Evolutionary conservation across 2,888 invertebrate species (phyloP), one percentile per base, ranked within the genome.

Genomic region (Rhagonycha lutea): DNA sequence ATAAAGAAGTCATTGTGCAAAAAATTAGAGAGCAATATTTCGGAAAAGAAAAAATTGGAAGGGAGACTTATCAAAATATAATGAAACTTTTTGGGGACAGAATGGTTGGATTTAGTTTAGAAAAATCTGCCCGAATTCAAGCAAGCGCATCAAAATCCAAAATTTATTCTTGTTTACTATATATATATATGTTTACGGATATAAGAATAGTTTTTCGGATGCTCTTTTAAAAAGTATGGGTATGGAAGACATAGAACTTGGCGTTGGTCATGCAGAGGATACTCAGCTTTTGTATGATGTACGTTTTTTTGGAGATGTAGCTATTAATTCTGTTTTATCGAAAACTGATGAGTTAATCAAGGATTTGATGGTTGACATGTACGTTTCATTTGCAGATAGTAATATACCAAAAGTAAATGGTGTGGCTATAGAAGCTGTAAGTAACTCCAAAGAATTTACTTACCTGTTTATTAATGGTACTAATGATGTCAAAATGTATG

Each of bases 101-200:
- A 26, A 29, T 29, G 14, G 68, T 73, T 28, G n/a, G 3, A n/a
- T 7, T 29, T 4, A 24, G 14, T 68, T 18, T 61, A 1, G 73
- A 73, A 69, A 61, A 23, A 68, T 28, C 69, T 11, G 26, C 63
- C 7, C n/a, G 68, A 14, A 61, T 68, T 14, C 73, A 68, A 10
- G 68, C 68, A n/a, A 68, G 14, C 10, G 4, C n/a, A 11, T 14
- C 61, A 4, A 60, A 73, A 61, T 68, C 73, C 7, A 61, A 61
- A 3, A 14, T 62, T 29, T 73, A 68, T 28, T n/a, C 61, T 3
- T 73, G n/a, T n/a, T n/a, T n/a, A n/a, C n/a, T n/a, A n/a, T n/a
- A n/a, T n/a, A n/a, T n/a, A n/a, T n/a, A n/a, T n/a, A 69, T 9
- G n/a, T 73, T 14, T 73, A 69, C 23, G 68, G 68, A 14, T 73